Evolutionary conservation across 1,140 invertebrate genomes (phyloP).

Genomic region (Drosophila repletoides): DNA sequence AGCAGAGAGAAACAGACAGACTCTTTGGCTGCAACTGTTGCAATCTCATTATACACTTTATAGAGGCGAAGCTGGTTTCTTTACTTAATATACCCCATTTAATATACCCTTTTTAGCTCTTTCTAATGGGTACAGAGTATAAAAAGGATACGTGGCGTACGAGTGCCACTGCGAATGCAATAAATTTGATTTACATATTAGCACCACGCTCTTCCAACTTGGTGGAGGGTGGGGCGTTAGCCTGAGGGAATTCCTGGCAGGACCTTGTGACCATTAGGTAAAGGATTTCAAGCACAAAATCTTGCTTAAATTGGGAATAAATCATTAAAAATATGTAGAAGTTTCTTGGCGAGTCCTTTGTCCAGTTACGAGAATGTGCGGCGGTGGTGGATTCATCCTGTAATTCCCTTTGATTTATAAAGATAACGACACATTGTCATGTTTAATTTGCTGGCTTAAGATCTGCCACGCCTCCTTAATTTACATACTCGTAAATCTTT

Average conservation of each 20-base stretch:
- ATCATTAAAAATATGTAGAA: constrained; percentile 76
- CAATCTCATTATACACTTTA: too few relatives aligned
- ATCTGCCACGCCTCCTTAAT: constrained; percentile 1
- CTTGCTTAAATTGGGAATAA: constrained; percentile 79
- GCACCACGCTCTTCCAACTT: constrained; percentile 62
- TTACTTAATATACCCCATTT: too few relatives aligned
- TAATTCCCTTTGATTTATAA: constrained; percentile 82
- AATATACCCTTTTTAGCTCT: too few relatives aligned
- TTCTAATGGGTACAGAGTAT: too few relatives aligned
- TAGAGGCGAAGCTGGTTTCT: too few relatives aligned
- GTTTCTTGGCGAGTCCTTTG: constrained; percentile 5
- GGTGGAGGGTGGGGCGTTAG: constrained; percentile 14
- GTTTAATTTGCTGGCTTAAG: constrained; percentile 60
- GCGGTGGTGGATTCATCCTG: constrained; percentile 29
- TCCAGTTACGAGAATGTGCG: constrained; percentile 50
- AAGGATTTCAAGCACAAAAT: constrained; percentile 70
- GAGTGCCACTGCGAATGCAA: constrained; percentile 50
- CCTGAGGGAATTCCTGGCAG: constrained; percentile 17
- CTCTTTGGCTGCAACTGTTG: too few relatives aligned
- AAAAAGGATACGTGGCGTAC: constrained; percentile 69
- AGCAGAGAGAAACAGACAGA: too few relatives aligned
- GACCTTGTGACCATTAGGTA: constrained; percentile 57
- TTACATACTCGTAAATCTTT: constrained; percentile 65
- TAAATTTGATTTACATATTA: constrained; percentile 82
- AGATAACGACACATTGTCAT: constrained; percentile 72